phyloP scores from a whole-genome alignment of 2,113 vertebrate genomes.

The Paradoxurus hermaphroditus region DNA sequence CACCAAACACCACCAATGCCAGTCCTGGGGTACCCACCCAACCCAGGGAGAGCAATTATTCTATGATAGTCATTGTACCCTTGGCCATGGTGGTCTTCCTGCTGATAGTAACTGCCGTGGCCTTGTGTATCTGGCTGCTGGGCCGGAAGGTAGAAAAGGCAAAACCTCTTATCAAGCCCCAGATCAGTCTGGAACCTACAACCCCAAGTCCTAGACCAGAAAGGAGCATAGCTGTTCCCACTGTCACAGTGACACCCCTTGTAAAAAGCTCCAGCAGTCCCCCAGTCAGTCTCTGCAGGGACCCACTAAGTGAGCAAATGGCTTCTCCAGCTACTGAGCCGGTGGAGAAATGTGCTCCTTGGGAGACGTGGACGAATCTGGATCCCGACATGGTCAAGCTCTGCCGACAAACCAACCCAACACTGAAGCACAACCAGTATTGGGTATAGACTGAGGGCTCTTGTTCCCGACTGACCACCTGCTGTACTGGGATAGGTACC shows the following conservation, averaged over 20 bases:
- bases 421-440: conserved; percentile 89
- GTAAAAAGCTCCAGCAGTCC: conserved; percentile 62
- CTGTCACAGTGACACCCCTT: conserved; percentile 90
- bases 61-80: conserved; percentile 85
- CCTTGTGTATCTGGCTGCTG: conserved; percentile 80
- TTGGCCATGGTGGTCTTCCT: conserved; percentile 82
- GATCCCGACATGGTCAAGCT: conserved; percentile 85
- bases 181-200: conserved; percentile 33
- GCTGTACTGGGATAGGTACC: background rate
- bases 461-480: background rate
- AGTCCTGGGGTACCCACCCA: conserved; percentile 77
- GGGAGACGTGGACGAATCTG: conserved; percentile 83
- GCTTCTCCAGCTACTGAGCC: conserved; percentile 55
- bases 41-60: conserved; percentile 77
- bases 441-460: conserved; percentile 86
- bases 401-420: conserved; percentile 86
- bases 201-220: conserved; percentile 76
- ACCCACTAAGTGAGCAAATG: conserved; percentile 59
- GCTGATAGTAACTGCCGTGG: conserved; percentile 81
- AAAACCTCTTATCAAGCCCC: conserved; percentile 70
- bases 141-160: conserved; percentile 84
- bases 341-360: conserved; percentile 66
- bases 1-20: conserved; percentile 77
- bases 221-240: conserved; percentile 82
- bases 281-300: conserved; percentile 68